A percentile compares a stretch with the other conserved stretches of the same genome.
Evolutionary conservation across 2,888 invertebrate species (phyloP).

Genomic region (Amorpha juglandis): DNA sequence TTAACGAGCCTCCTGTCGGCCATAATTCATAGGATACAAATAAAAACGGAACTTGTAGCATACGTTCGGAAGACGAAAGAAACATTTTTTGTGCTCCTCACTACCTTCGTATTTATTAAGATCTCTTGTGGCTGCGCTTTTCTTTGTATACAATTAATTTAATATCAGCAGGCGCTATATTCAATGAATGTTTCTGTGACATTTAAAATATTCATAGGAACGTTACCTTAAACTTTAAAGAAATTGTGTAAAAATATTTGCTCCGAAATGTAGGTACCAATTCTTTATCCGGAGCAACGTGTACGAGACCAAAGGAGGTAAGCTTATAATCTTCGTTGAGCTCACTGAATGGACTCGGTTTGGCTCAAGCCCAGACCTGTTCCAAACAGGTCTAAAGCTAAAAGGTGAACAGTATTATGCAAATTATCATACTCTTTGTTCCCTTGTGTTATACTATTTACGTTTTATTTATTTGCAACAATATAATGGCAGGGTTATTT

Average conservation of each 20-base stretch:
- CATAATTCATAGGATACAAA: conserved; percentile 68
- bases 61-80: conserved; percentile 43
- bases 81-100: conserved; percentile 44
- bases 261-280: conserved; percentile 6
- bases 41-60: conserved; percentile 67
- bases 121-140: not conserved
- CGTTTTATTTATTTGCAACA: conserved; percentile 77
- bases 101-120: conserved; percentile 15
- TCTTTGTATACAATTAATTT: conserved; percentile 10
- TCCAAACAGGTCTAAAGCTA: conserved; percentile 63
- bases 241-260: not conserved
- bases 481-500: conserved; percentile 61
- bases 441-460: conserved; percentile 71
- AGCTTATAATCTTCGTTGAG: conserved; percentile 73
- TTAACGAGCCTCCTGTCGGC: conserved; percentile 70
- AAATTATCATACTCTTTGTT: conserved; percentile 80
- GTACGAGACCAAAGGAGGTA: conserved; percentile 45
- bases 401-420: conserved; percentile 82
- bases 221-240: not conserved
- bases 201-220: not conserved
- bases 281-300: conserved; percentile 19
- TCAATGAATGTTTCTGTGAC: not conserved
- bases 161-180: not conserved
- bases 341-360: conserved; percentile 71
- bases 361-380: conserved; percentile 73